Evolutionary conservation across 2,113 vertebrate species (phyloP), one percentile per base, ranked within the genome.

Genomic region (Coregonus clupeaformis): DNA sequence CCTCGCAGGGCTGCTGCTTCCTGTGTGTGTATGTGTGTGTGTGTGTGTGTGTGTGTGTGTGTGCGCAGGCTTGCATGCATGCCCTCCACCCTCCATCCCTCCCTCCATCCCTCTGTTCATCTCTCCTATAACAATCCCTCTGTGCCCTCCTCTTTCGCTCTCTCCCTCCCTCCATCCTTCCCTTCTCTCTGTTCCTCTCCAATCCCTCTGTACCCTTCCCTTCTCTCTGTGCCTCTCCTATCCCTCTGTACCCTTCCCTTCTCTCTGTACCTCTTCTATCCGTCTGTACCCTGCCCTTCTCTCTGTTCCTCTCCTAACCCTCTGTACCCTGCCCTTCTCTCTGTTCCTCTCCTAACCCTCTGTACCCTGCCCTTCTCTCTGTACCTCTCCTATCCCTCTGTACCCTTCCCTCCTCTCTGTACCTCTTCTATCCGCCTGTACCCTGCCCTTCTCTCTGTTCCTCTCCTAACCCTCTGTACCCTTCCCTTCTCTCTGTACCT

Each of bases 1-100:
- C 79, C 71, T 68, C 29, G 12, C 74, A 71, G 64, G 73, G 72
- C 79, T 75, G 52, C 30, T 68, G 76, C 78, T 87, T 91, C 86
- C 89, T 87, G 83, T 85, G 79, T 76, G 67, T 65, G 71, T 68
- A 67, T 30, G 32, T 73, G 29, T 52, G 36, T 72, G 76, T 57
- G 63, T 55, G 45, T 64, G 18, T 45, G 59, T 64, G 25, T 47
- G 72, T 73, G 72, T 12, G 45, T 76, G 68, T 76, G 68, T 20
- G 25, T 25, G 69, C 55, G 25, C 60, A 29, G 36, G 59, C 1
- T 5, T 24, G 57, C 18, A 27, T 71, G 47, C 47, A 25, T 52
- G 24, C 22, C 36, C 36, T 42, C 36, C 36, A 42, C 36, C 36
- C 27, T 27, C 27, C 27, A 27, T 27, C 27, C 52, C n/a, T 69